These are phyloP conservation scores for Rhyacichthys aspro DNA, from an alignment of 2,797 vertebrate genomes.

Conservation along the genomic window DNA sequence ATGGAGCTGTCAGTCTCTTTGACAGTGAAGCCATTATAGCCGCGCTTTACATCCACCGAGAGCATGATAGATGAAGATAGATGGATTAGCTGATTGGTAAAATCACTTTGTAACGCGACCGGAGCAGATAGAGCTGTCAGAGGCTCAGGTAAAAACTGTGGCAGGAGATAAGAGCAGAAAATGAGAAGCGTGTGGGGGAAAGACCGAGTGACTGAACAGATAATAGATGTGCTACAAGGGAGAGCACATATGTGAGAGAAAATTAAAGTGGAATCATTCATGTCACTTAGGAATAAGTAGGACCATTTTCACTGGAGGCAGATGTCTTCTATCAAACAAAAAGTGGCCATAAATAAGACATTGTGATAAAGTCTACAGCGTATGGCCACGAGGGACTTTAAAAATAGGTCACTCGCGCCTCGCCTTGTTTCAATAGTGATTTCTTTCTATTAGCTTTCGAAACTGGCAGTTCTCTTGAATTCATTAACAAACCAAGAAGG, in stretches of 20 bases:
- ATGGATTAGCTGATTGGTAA: constrained; percentile 54
- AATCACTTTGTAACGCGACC: constrained; percentile 37
- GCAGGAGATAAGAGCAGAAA: constrained; percentile 40
- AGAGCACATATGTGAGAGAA: background rate
- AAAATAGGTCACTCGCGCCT: constrained; percentile 1
- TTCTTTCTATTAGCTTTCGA: background rate
- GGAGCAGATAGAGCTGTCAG: constrained; percentile 46
- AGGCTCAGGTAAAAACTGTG: constrained; percentile 30
- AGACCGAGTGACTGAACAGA: background rate
- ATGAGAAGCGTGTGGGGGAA: background rate
- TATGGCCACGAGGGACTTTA: background rate
- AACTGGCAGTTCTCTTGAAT: background rate
- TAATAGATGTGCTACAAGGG: background rate
- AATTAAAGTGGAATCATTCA: background rate
- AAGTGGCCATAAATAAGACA: background rate
- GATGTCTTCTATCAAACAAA: background rate
- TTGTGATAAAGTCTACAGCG: background rate
- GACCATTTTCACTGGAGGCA: background rate
- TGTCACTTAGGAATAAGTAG: background rate
- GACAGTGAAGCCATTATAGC: constrained; percentile 34
- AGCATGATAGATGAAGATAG: constrained; percentile 36
- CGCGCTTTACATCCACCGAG: constrained; percentile 31
- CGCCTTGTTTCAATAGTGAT: background rate
- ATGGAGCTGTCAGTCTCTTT: constrained; percentile 38
- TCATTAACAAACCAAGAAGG: background rate